Conservation (phyloP, 1,140 invertebrate genomes). For the Himalopsyche phryganea region DNA sequence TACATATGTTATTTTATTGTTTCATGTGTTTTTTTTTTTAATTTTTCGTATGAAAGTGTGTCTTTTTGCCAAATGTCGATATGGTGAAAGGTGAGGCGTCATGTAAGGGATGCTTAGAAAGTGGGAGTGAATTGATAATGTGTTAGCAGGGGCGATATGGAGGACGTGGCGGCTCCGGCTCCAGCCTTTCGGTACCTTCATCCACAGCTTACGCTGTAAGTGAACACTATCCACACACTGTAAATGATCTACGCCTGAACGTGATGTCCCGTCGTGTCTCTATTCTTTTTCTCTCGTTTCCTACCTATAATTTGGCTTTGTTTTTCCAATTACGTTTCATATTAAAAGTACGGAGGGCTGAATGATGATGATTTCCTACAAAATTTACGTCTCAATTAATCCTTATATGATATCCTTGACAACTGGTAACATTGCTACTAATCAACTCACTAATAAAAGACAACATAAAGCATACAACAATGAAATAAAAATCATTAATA, state of each 20-base stretch:
- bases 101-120: too few species aligned
- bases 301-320: conserved; percentile 24
- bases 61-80: too few species aligned
- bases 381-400: background rate
- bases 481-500: too few species aligned
- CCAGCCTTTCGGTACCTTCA: conserved; percentile 72
- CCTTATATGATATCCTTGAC: too few species aligned
- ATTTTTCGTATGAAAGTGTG: too few species aligned
- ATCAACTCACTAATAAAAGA: too few species aligned
- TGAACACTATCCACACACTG: conserved; percentile 40
- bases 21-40: too few species aligned
- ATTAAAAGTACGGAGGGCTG: conserved; percentile 21
- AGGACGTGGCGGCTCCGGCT: conserved; percentile 62
- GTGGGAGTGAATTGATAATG: conserved; percentile 41
- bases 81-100: too few species aligned
- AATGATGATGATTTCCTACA: background rate
- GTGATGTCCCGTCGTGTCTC: conserved; percentile 23
- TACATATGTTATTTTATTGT: too few species aligned
- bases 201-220: conserved; percentile 61
- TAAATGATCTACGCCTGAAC: conserved; percentile 35
- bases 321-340: conserved; percentile 18
- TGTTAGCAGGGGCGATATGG: conserved; percentile 49
- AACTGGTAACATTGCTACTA: too few species aligned
- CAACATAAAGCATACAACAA: too few species aligned
- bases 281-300: conserved; percentile 20